Conservation (phyloP, 2,888 invertebrate genomes). For the Cerastis rubricosa region DNA sequence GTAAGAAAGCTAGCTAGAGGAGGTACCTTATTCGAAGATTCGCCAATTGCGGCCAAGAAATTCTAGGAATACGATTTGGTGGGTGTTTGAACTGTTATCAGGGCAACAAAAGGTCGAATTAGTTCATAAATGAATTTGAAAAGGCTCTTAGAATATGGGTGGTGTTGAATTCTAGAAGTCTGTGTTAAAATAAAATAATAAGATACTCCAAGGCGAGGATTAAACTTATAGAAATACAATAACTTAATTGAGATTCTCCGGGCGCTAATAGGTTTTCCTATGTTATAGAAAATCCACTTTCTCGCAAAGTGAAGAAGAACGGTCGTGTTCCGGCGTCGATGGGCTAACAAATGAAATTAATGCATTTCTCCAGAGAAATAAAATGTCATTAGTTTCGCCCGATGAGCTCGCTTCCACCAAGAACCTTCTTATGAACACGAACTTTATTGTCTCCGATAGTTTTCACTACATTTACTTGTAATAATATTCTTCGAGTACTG, state of each 20-base stretch:
- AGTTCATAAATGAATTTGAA: too few species aligned
- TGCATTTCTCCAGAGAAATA: conserved; percentile 89
- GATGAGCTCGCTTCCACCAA: conserved; percentile 81
- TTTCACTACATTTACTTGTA: conserved; percentile 52
- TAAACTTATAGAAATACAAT: conserved; percentile 64
- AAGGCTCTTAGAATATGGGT: too few species aligned
- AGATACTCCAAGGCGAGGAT: conserved; percentile 49
- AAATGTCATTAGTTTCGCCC: conserved; percentile 89
- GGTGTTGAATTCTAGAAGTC: too few species aligned
- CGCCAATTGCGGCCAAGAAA: too few species aligned
- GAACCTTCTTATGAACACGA: conserved; percentile 77
- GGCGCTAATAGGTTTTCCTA: conserved; percentile 81
- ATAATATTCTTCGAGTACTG: conserved; percentile 45
- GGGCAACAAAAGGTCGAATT: too few species aligned
- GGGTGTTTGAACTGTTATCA: too few species aligned
- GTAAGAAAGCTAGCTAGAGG: too few species aligned
- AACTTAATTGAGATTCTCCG: conserved; percentile 71
- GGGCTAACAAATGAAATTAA: conserved; percentile 90
- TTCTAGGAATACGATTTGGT: too few species aligned
- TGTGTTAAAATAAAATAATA: conserved; percentile 43
- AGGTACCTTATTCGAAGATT: too few species aligned
- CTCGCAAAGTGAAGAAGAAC: conserved; percentile 77
- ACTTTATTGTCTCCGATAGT: conserved; percentile 75
- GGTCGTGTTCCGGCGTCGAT: conserved; percentile 83
- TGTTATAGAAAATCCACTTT: conserved; percentile 84